Evolutionary conservation across 2,113 vertebrate species (phyloP).

Genomic region (Plestiodon gilberti): DNA sequence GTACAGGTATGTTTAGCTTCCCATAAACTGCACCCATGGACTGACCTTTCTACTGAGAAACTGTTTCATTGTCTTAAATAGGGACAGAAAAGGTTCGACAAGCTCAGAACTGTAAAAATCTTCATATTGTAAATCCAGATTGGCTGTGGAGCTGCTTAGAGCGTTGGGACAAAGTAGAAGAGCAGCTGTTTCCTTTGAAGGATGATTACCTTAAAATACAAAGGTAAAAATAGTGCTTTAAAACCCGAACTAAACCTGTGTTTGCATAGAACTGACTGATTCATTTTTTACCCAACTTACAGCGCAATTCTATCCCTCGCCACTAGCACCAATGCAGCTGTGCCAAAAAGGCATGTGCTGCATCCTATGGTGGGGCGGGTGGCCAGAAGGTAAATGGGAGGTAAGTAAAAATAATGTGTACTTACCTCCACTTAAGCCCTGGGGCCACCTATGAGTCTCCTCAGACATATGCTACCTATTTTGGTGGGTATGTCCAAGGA

Average conservation of each 20-base stretch:
- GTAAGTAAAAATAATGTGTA: too few relatives aligned
- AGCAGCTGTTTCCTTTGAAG: constrained; percentile 91
- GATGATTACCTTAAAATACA: constrained; percentile 86
- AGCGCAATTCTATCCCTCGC: too few relatives aligned
- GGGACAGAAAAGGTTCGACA: constrained; percentile 97
- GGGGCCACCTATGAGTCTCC: too few relatives aligned
- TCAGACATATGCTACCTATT: too few relatives aligned
- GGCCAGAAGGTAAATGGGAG: too few relatives aligned
- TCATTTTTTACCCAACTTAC: too few relatives aligned
- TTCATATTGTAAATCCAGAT: constrained; percentile 93
- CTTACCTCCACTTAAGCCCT: too few relatives aligned
- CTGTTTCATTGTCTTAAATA: constrained; percentile 52
- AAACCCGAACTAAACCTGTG: background rate
- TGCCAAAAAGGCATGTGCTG: too few relatives aligned
- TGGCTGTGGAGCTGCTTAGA: constrained; percentile 98
- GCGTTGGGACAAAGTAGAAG: constrained; percentile 96
- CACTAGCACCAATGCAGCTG: too few relatives aligned
- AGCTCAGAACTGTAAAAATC: constrained; percentile 87
- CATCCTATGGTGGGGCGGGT: too few relatives aligned
- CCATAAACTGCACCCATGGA: background rate
- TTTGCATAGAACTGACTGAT: background rate
- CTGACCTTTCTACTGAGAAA: background rate
- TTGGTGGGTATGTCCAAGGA: too few relatives aligned
- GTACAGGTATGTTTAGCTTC: background rate
- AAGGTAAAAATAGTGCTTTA: constrained; percentile 71